phyloP scores from a whole-genome alignment of 2,797 vertebrate species.

The Anguilla marmorata region DNA sequence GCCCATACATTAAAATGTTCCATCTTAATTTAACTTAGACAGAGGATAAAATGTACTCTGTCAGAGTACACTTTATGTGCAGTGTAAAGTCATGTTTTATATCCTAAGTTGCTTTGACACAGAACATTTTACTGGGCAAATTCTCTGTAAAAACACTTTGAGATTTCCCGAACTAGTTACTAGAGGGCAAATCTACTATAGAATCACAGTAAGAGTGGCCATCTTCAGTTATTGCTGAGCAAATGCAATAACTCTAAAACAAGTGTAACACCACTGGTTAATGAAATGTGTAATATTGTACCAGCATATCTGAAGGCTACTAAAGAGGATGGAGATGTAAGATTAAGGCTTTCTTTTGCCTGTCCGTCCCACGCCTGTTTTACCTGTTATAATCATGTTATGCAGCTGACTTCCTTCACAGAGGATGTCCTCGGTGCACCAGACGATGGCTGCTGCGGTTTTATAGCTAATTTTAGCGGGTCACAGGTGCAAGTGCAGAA shows the following conservation, averaged over 20 bases:
- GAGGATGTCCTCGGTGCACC: constrained; percentile 43
- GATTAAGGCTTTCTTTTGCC: neutral
- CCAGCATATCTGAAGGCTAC: neutral
- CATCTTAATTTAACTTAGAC: neutral
- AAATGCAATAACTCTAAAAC: neutral
- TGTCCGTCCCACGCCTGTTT: neutral
- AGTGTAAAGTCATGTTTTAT: neutral
- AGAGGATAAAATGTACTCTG: neutral
- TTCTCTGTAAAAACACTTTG: neutral
- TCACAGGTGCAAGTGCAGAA: constrained; percentile 68
- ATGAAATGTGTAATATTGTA: neutral
- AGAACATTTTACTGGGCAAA: neutral
- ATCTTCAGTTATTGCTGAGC: neutral
- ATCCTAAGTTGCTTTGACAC: neutral
- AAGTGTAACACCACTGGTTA: neutral
- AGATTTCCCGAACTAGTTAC: neutral
- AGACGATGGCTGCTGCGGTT: constrained; percentile 40
- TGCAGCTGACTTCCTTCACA: constrained; percentile 30
- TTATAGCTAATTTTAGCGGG: constrained; percentile 58
- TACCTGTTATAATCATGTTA: constrained; percentile 2
- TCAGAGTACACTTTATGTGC: no score
- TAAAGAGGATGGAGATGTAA: neutral
- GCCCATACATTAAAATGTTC: neutral
- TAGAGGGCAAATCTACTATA: neutral
- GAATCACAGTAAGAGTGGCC: neutral